phyloP scores from a whole-genome alignment of 2,797 vertebrate genomes.

The Tadarida brasiliensis region DNA sequence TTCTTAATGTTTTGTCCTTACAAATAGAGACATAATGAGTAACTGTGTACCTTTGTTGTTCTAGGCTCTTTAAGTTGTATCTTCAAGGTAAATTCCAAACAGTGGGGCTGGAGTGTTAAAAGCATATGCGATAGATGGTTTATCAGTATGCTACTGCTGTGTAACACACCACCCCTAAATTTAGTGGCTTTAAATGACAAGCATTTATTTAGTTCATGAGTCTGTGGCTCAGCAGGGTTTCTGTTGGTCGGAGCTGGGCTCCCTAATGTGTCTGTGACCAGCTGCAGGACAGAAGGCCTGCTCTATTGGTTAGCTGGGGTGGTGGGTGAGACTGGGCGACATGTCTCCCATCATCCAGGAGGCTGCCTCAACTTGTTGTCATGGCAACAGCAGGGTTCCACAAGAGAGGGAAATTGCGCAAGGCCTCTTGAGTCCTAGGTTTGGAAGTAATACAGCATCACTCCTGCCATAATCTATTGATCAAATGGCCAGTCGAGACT shows the following conservation, averaged over 20 bases:
- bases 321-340: background rate
- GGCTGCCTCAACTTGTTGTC: fast-evolving
- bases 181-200: background rate
- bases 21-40: background rate
- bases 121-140: background rate
- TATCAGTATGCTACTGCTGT: background rate
- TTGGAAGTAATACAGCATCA: fast-evolving
- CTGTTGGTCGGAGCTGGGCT: background rate
- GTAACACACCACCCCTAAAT: background rate
- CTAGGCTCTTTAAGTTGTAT: background rate
- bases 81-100: conserved; percentile 12
- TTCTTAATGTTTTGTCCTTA: background rate
- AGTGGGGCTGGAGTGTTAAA: background rate
- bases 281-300: background rate
- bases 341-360: background rate
- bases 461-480: background rate
- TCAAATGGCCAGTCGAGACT: background rate
- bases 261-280: background rate
- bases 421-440: background rate
- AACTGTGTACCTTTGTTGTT: background rate
- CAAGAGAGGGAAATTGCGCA: background rate
- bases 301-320: background rate
- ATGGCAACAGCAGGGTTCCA: background rate
- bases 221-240: background rate
- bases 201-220: background rate